Conservation (phyloP, 2,113 vertebrate species). For the Orthonyx spaldingii region DNA sequence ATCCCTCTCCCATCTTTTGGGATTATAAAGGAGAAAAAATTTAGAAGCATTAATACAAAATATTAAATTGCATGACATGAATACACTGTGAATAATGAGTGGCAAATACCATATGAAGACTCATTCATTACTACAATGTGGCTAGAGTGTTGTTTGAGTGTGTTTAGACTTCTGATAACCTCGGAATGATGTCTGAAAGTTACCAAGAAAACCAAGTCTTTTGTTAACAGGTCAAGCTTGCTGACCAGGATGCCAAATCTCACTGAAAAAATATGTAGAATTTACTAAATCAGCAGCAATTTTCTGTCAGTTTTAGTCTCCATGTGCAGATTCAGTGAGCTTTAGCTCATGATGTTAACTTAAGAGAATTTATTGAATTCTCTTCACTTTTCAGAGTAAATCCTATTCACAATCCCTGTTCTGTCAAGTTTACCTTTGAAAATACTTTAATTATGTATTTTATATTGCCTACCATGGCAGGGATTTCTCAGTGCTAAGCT, state of each 20-base stretch:
- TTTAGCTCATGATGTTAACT: background rate
- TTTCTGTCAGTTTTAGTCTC: background rate
- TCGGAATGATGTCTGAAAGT: background rate
- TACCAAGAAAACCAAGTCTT: background rate
- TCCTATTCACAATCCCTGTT: background rate
- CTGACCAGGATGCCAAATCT: background rate
- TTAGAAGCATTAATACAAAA: background rate
- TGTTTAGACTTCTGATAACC: background rate
- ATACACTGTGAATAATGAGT: background rate
- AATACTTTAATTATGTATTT: background rate
- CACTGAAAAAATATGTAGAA: background rate
- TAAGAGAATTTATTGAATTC: background rate
- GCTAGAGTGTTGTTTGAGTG: background rate
- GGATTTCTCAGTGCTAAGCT: background rate
- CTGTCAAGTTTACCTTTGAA: background rate
- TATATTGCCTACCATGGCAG: background rate
- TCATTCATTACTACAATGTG: background rate
- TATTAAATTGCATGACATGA: background rate
- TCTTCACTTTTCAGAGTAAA: background rate
- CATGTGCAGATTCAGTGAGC: background rate
- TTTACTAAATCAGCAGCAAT: background rate
- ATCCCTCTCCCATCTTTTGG: background rate
- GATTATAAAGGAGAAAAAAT: background rate
- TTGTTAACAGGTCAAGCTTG: background rate
- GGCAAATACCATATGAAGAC: background rate